Percentiles rank a stretch among this genome's conserved stretches.
Evolutionary conservation across 2,797 vertebrate genomes (phyloP).

Genomic region (Tokudaia muenninki): DNA sequence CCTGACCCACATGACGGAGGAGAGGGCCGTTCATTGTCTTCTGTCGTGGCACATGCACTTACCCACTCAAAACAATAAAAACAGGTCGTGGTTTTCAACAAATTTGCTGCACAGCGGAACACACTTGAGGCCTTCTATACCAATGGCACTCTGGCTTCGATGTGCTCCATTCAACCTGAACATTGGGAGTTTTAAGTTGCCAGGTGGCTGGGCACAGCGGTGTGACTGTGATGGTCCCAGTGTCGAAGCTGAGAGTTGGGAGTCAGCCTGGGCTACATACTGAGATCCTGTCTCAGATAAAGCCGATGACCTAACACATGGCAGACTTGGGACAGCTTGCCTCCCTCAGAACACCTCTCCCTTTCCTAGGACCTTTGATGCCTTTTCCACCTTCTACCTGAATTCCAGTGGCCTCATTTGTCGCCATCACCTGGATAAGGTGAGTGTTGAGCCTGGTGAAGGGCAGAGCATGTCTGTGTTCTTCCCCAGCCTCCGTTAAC

Average conservation of each 20-base stretch:
- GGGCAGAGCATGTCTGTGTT: neutral
- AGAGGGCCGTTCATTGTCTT: neutral
- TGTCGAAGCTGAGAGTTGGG: neutral
- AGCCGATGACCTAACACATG: neutral
- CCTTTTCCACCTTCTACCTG: conserved; percentile 96
- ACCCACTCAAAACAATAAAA: neutral
- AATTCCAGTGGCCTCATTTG: conserved; percentile 93
- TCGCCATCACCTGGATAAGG: conserved; percentile 95
- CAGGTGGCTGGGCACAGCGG: neutral
- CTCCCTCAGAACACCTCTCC: neutral
- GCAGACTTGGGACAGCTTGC: neutral
- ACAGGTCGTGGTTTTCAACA: neutral
- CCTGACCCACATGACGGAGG: no score
- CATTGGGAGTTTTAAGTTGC: neutral
- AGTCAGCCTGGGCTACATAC: neutral
- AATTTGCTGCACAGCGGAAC: neutral
- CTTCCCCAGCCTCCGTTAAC: neutral
- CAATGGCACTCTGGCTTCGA: neutral
- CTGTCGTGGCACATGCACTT: neutral
- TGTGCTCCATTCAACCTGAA: neutral
- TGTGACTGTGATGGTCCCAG: neutral
- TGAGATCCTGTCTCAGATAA: neutral
- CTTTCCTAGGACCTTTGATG: conserved; percentile 91
- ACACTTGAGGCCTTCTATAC: neutral
- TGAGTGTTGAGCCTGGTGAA: conserved; percentile 79